Base-by-base conservation (phyloP, 2,888 invertebrate genomes). In the Eupithecia insigniata region DNA sequence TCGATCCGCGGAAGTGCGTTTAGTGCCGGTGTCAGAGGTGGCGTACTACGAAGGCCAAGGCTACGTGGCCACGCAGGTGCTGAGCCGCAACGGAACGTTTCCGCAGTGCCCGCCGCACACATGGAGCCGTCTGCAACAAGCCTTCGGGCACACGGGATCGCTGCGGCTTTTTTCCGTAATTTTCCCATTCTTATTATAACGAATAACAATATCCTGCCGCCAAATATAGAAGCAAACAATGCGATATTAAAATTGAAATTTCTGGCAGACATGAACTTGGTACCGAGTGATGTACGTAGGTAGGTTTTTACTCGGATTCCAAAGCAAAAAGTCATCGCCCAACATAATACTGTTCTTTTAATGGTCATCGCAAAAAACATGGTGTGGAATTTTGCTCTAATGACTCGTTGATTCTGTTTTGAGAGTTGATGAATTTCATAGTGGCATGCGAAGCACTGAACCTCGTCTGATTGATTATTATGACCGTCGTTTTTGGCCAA, bases 1-100 rank as follows among this genome's bases (percentile, higher is more conserved):
- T 75, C 90, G 94, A 79, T 92, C 94, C 79, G 92, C 94, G 85
- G 94, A 94, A 90, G 93, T 94, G 88, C 90, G 94, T 81, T 86
- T 94, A 86, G 94, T 94, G 90, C 93, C 94, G 78, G 91, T 93
- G 82, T 92, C 92, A 46, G 94, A 94, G 83, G 94, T 94, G 84
- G 92, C 94, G 78, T 94, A 89, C 85, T 93, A 93, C 81, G 93
- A 93, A 83, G 91, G 91, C 69, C 93, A 93, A 86, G 94, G 94
- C 80, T 93, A 93, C 85, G 93, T 94, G 77, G 93, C 93, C 67
- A 93, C 94, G 78, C 93, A 93, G 83, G 91, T 93, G 80, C 87
- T 94, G 71, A 93, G 93, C 84, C 89, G 92, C 80, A 94, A 93
- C 79, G 94, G 94, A 67, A 94, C 94, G 75, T 94, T 95, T 80